Base-by-base conservation (phyloP, 2,113 vertebrate genomes). In the Conger conger region DNA sequence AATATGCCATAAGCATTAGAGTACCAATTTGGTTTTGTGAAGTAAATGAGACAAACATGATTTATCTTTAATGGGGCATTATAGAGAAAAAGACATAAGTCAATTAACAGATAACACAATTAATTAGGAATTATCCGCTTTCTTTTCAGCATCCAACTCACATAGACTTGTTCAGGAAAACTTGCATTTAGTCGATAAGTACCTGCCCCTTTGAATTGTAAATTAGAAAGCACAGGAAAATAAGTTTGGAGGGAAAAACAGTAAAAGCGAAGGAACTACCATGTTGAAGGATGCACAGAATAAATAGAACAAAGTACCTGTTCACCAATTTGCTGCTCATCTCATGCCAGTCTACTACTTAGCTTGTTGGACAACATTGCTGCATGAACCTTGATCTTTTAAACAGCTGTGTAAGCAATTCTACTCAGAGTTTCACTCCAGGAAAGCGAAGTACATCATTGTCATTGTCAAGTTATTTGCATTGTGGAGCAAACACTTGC, bases 21-120 rank as follows among this genome's bases (percentile, higher is more conserved):
- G n/a, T 33, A 73, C n/a, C 27, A 73, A 73, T 73, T 73, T 73
- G 27, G n/a, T 73, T 73, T 73, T 73, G 68, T 73, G 68, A 73
- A 73, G 68, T 73, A 73, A 33, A 73, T 30, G 33, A 73, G 68
- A 73, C 5, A n/a, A 33, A 73, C n/a, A 73, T 73, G 30, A 73
- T 73, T 73, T 73, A 73, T n/a, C n/a, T 33, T 73, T 33, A 73
- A 73, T 73, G 68, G 68, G n/a, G 68, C 68, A 73, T 73, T 73
- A 73, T 73, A 2, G 68, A 73, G 68, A 73, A 30, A 33, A 50
- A 50, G n/a, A 33, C 68, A 9, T 73, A 73, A 73, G 30, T 73
- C 68, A 73, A 73, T 73, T 73, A 73, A 33, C 33, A 73, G 68
- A 73, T 73, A 73, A 73, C 68, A 73, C 27, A 73, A 73, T n/a